A percentile compares a stretch with the other conserved stretches of the same genome.
Conservation (phyloP, 2,888 invertebrate genomes). For the Scaptomyza flava region DNA sequence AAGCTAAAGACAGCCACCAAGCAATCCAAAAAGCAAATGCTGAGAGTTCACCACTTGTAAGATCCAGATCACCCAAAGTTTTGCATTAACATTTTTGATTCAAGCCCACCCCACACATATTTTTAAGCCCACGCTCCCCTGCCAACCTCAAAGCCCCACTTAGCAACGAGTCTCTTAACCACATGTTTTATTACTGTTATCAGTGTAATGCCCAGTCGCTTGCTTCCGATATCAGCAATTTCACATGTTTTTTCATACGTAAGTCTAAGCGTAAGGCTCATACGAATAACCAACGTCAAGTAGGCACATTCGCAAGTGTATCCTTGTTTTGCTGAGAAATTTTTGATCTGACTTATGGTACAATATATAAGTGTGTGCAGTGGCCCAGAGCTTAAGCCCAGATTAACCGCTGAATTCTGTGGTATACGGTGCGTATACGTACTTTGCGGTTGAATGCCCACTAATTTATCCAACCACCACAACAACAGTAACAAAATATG, state of each 20-base stretch:
- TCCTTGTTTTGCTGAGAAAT: conserved; percentile 6
- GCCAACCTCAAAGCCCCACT: too few species aligned
- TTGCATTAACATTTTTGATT: too few species aligned
- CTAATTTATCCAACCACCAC: conserved; percentile 32
- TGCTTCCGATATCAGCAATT: too few species aligned
- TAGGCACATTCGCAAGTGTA: neutral
- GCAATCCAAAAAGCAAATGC: conserved; percentile 7
- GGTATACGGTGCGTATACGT: conserved; percentile 37
- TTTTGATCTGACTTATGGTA: conserved; percentile 17
- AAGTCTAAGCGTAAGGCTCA: too few species aligned
- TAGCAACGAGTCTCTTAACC: too few species aligned
- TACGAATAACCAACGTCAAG: neutral
- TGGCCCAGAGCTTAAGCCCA: conserved; percentile 17
- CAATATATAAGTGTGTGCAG: conserved; percentile 25
- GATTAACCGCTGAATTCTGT: conserved; percentile 19
- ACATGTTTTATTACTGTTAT: too few species aligned
- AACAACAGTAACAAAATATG: conserved; percentile 2
- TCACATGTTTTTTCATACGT: too few species aligned
- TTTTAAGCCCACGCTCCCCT: too few species aligned
- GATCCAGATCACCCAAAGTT: too few species aligned
- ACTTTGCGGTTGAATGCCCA: conserved; percentile 41
- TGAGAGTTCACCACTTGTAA: conserved; percentile 1
- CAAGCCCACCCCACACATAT: too few species aligned
- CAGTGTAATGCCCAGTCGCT: too few species aligned
- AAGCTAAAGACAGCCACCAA: conserved; percentile 10